phyloP scores from a whole-genome alignment of 2,113 vertebrate genomes.

The Actinemys pallida region DNA sequence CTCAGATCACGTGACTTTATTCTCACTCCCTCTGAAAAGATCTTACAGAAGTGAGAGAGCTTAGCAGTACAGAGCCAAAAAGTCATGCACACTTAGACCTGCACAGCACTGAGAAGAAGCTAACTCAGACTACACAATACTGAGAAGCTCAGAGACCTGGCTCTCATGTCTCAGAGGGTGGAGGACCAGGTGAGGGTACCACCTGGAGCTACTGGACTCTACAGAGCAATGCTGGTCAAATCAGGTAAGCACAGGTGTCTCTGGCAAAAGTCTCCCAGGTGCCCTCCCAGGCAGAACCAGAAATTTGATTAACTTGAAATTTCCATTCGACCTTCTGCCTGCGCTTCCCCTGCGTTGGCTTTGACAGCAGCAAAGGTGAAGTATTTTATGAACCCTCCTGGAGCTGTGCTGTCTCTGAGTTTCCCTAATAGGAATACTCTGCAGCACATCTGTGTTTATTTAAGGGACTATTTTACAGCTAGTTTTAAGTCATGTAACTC shows the following conservation, averaged over 20 bases:
- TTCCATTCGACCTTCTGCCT: rapidly evolving
- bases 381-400: neutral
- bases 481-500: neutral
- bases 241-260: slow-evolving; percentile 81
- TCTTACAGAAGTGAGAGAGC: slow-evolving; percentile 49
- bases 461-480: neutral
- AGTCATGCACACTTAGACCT: slow-evolving; percentile 20
- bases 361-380: neutral
- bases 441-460: rapidly evolving
- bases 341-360: neutral
- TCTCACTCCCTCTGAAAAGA: slow-evolving; percentile 48
- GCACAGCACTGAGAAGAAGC: neutral
- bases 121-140: neutral
- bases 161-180: slow-evolving; percentile 78
- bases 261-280: rapidly evolving
- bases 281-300: neutral
- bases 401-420: neutral
- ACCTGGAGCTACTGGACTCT: slow-evolving; percentile 75
- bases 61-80: slow-evolving; percentile 5
- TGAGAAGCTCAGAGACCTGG: neutral
- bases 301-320: neutral
- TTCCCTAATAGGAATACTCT: neutral
- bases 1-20: slow-evolving; percentile 72
- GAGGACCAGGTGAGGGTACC: slow-evolving; percentile 73
- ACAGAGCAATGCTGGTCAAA: slow-evolving; percentile 83